phyloP scores from a whole-genome alignment of 2,797 vertebrate genomes.

The Enteromius viviparus region DNA sequence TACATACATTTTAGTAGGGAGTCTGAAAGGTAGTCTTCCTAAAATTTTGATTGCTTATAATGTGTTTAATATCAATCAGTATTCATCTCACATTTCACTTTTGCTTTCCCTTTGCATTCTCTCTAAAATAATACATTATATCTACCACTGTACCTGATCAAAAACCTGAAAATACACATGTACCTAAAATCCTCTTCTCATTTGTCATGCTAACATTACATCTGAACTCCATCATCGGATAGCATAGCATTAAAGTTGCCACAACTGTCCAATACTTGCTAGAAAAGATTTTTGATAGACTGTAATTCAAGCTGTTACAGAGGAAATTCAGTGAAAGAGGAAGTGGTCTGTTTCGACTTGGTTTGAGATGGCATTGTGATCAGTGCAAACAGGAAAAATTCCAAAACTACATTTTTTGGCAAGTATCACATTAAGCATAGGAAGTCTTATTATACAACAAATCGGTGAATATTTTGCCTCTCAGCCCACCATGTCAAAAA shows the following conservation, averaged over 20 bases:
- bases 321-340: slow-evolving; percentile 1
- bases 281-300: background rate
- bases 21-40: slow-evolving; percentile 35
- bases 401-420: background rate
- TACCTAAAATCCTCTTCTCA: slow-evolving; percentile 18
- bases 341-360: background rate
- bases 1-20: slow-evolving; percentile 46
- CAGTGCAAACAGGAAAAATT: slow-evolving; percentile 10
- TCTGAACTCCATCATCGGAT: background rate
- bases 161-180: slow-evolving; percentile 26
- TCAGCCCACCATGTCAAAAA: slow-evolving; percentile 18
- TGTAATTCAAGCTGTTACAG: background rate
- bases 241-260: background rate
- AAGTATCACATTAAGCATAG: slow-evolving; percentile 2
- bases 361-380: slow-evolving; percentile 8
- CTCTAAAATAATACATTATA: background rate
- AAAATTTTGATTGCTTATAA: slow-evolving; percentile 8
- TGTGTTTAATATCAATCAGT: slow-evolving; percentile 17
- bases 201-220: slow-evolving; percentile 1
- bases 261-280: background rate
- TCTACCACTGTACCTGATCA: slow-evolving; percentile 37
- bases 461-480: background rate
- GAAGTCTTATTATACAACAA: background rate
- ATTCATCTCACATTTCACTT: slow-evolving; percentile 19
- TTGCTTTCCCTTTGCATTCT: slow-evolving; percentile 5